phyloP scores from a whole-genome alignment of 2,888 invertebrate genomes.

The Taphrorychus bicolor region DNA sequence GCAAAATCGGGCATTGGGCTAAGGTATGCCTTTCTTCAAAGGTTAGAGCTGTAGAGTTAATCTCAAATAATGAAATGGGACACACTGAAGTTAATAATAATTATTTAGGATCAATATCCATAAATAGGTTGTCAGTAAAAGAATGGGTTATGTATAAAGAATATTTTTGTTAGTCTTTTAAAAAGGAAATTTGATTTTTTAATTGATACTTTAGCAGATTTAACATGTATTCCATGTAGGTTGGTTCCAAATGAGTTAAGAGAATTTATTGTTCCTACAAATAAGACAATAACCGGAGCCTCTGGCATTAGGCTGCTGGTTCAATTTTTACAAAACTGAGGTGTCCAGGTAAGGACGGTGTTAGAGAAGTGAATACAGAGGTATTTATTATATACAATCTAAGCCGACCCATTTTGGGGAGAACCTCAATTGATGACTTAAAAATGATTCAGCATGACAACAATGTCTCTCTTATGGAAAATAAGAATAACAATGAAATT shows the following conservation, averaged over 20 bases:
- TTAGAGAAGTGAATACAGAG: too few relatives aligned
- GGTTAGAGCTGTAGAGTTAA: neutral
- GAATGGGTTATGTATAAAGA: neutral
- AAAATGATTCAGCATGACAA: too few relatives aligned
- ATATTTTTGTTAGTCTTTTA: neutral
- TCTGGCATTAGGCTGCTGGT: too few relatives aligned
- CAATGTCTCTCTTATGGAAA: too few relatives aligned
- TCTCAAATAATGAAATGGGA: neutral
- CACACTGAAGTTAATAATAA: neutral
- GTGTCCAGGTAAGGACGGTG: too few relatives aligned
- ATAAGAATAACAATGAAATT: neutral
- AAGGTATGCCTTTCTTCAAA: neutral
- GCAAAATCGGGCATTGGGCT: neutral
- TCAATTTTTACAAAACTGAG: too few relatives aligned
- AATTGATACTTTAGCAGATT: neutral
- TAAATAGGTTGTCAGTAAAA: neutral
- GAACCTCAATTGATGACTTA: too few relatives aligned
- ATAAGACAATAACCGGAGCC: too few relatives aligned
- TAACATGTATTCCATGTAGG: neutral
- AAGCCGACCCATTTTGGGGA: too few relatives aligned
- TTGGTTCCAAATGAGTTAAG: neutral
- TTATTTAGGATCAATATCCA: neutral
- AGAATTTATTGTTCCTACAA: too few relatives aligned
- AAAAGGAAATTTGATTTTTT: neutral
- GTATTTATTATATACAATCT: too few relatives aligned